Conservation (phyloP, 2,888 invertebrate genomes). For the Ommatoiulus sabulosus region DNA sequence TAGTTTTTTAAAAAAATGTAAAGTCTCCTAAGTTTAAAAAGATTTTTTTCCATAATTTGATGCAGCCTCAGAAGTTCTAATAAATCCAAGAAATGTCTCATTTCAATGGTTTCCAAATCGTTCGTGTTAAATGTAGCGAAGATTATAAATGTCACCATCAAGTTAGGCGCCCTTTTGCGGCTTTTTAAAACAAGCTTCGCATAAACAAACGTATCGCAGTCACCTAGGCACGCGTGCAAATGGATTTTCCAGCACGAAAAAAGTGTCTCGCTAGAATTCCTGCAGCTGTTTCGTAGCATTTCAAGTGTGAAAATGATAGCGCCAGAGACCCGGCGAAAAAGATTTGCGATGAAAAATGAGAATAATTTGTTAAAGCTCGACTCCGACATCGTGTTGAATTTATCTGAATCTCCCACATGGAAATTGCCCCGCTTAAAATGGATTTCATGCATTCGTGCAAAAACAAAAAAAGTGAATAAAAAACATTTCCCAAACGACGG, state of each 20-base stretch:
- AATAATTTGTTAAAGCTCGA: conserved; percentile 33
- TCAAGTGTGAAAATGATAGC: conserved; percentile 29
- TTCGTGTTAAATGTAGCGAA: neutral
- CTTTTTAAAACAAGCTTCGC: neutral
- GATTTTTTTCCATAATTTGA: neutral
- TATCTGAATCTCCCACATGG: conserved; percentile 39
- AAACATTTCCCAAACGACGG: conserved; percentile 40
- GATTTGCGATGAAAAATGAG: conserved; percentile 36
- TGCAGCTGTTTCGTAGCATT: neutral
- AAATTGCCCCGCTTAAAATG: conserved; percentile 25
- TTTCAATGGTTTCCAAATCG: conserved; percentile 1
- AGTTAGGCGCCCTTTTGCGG: neutral
- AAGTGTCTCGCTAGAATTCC: conserved; percentile 6
- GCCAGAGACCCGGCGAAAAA: neutral
- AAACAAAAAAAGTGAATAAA: conserved; percentile 42
- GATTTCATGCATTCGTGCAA: conserved; percentile 31
- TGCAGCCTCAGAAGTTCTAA: neutral
- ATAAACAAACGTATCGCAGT: conserved; percentile 5
- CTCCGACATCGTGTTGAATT: conserved; percentile 39
- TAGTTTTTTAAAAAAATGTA: neutral
- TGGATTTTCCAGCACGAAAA: conserved; percentile 2
- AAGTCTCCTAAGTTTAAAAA: neutral
- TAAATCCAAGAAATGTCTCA: neutral
- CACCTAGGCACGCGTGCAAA: conserved; percentile 30
- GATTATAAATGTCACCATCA: conserved; percentile 39